Evolutionary conservation across 2,113 vertebrate species (phyloP), one percentile per base, ranked within the genome.

Genomic region (Clarias magur): DNA sequence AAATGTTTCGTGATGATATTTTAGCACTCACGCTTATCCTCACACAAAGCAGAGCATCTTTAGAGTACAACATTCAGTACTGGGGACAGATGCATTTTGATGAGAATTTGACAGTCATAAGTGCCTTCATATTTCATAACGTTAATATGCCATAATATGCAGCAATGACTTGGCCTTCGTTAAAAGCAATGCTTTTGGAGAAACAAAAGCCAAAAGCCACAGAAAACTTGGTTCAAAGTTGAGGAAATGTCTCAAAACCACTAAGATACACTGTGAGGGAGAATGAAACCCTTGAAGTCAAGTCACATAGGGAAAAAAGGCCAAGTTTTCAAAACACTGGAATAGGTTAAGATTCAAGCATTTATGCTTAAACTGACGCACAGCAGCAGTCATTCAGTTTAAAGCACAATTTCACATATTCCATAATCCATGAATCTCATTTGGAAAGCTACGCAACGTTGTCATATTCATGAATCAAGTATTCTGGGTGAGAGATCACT

Each of bases 131-230:
- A 79, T 56, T 79, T 79, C 48, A 60, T 80, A 60, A 80, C 60
- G 34, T 60, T 60, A 80, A 60, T 60, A 57, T 16, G 19, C 23
- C 86, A 86, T 70, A 87, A 54, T 17, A 54, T n/a, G 76, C 89
- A 87, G 85, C 89, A 92, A 90, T 82, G 23, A 89, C 89, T 90
- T 88, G 88, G 82, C 84, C 38, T 75, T 80, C 5, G 0, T 78
- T 30, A 53, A 27, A 85, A 85, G 57, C n/a, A 65, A 34, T 7
- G 19, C 70, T 48, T 85, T 10, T 1, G 83, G 13, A 54, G 59
- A 85, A 85, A 85, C 59, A 38, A 38, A 38, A 78, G 10, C 38
- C 59, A 15, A 65, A 60, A 78, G 57, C 60, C 60, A 65, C 27
- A 48, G 72, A 42, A 65, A 42, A 65, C 21, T 80, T 80, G 53